A percentile compares a stretch with the other conserved stretches of the same genome.
phyloP scores from a whole-genome alignment of 2,113 vertebrate genomes.

The Cavia porcellus region DNA sequence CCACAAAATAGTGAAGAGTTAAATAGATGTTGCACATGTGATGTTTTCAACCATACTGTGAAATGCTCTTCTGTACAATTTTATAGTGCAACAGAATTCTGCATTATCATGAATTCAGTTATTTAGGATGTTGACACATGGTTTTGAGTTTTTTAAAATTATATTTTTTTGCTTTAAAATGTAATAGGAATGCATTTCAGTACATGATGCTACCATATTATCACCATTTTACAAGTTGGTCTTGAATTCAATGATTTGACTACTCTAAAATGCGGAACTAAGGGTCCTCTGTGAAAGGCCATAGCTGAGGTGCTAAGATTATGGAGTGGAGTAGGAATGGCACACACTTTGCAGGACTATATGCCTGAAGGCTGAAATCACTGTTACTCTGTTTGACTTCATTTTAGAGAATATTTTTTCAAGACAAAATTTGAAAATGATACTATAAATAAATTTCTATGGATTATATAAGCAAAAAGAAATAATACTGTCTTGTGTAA shows the following conservation, averaged over 20 bases:
- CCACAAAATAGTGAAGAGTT: not conserved
- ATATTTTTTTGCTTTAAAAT: not conserved
- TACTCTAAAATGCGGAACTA: not conserved
- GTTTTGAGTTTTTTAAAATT: not conserved
- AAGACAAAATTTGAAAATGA: not conserved
- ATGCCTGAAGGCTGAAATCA: not conserved
- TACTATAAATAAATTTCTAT: not conserved
- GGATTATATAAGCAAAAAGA: not conserved
- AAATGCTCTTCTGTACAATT: not conserved
- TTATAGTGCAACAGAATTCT: not conserved
- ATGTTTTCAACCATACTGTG: not conserved
- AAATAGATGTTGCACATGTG: not conserved
- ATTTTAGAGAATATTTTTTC: not conserved
- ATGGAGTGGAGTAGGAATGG: not conserved
- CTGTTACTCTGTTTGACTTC: not conserved
- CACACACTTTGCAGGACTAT: not conserved
- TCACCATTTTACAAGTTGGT: not conserved
- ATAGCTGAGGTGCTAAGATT: not conserved
- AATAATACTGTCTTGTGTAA: not conserved
- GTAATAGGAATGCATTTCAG: not conserved
- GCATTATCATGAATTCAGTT: not conserved
- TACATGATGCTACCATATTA: not conserved
- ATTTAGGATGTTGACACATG: not conserved
- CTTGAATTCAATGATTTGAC: not conserved
- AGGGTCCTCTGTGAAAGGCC: not conserved